Evolutionary conservation across 1,140 invertebrate species (phyloP).

Genomic region (Lanistes nyassanus): DNA sequence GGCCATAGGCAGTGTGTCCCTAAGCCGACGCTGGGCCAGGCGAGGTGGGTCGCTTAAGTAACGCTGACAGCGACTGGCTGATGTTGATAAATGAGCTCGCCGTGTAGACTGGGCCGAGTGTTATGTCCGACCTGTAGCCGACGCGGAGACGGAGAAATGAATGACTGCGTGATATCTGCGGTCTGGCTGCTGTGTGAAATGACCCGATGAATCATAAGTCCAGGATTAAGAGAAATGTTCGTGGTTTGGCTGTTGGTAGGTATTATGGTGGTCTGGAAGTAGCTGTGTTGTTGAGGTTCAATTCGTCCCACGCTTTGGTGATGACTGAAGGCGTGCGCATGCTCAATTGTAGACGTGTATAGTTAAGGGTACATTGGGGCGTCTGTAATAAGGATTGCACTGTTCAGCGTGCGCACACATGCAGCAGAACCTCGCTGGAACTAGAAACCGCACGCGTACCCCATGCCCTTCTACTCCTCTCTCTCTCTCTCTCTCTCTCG

Average conservation of each 20-base stretch:
- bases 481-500: background rate
- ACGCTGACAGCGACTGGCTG: background rate
- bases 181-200: constrained; percentile 1
- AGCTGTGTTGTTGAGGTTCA: too few species aligned
- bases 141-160: constrained; percentile 1
- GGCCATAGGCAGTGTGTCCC: background rate
- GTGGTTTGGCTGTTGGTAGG: background rate
- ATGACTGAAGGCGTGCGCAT: too few species aligned
- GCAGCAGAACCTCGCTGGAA: too few species aligned
- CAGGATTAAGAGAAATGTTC: background rate
- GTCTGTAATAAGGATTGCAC: too few species aligned
- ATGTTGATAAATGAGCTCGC: too few species aligned
- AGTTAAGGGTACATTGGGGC: too few species aligned
- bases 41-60: background rate
- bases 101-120: too few species aligned
- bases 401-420: too few species aligned
- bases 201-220: constrained; percentile 5
- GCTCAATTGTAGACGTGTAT: too few species aligned
- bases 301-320: too few species aligned
- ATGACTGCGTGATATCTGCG: constrained; percentile 8
- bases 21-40: background rate
- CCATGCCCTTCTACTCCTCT: background rate
- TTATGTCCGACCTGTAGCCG: background rate
- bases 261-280: too few species aligned
- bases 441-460: too few species aligned